Percentiles rank a stretch among this genome's conserved stretches.
Conservation (phyloP, 2,797 vertebrate genomes). For the Sebastes minor region DNA sequence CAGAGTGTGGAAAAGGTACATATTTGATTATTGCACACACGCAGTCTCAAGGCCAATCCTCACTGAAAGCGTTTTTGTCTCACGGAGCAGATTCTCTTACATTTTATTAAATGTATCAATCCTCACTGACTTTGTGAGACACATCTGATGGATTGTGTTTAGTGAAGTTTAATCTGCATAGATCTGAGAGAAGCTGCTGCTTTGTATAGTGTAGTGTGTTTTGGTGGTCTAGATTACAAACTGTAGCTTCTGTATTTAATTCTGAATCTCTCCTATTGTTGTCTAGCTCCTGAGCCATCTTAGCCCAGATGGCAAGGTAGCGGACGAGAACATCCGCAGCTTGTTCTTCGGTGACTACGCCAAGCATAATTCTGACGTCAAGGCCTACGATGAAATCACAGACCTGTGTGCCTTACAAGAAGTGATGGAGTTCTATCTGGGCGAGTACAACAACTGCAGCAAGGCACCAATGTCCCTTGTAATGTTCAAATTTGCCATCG, state of each 20-base stretch:
- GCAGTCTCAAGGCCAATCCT: neutral
- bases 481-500: constrained; percentile 94
- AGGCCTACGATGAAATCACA: constrained; percentile 90
- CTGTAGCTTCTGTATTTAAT: constrained; percentile 31
- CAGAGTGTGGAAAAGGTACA: constrained; percentile 88
- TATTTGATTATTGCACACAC: neutral
- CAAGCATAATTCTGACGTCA: constrained; percentile 80
- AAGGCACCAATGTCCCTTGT: constrained; percentile 93
- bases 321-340: constrained; percentile 87
- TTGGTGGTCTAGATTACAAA: neutral
- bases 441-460: constrained; percentile 91
- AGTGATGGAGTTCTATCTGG: constrained; percentile 91
- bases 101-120: neutral
- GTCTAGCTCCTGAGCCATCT: constrained; percentile 88
- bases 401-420: constrained; percentile 83
- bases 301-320: constrained; percentile 82
- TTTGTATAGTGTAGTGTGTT: neutral
- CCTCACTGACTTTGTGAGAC: neutral
- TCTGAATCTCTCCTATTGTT: neutral
- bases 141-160: neutral
- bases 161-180: neutral
- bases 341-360: constrained; percentile 93
- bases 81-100: neutral
- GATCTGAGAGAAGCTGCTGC: neutral
- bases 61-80: neutral